Evolutionary conservation across 2,113 vertebrate species (phyloP).

Genomic region (Diphyllodes magnificus): DNA sequence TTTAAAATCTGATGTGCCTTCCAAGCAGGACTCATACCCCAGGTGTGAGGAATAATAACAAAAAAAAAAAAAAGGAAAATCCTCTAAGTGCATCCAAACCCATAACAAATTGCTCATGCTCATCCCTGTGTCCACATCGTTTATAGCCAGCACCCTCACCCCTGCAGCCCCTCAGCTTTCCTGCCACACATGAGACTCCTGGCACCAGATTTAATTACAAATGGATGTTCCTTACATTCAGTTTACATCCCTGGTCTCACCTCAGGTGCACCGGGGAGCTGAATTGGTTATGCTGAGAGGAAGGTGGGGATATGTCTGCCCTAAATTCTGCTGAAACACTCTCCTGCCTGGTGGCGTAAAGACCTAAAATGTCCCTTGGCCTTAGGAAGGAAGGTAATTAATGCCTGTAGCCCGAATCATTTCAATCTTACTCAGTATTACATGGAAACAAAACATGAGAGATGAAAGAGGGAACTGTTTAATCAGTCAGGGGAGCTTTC

Average conservation of each 20-base stretch:
- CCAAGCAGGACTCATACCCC: background rate
- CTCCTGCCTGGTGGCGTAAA: background rate
- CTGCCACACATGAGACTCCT: background rate
- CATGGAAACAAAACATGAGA: slow-evolving; percentile 30
- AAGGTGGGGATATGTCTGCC: background rate
- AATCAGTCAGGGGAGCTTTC: slow-evolving; percentile 7
- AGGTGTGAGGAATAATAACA: background rate
- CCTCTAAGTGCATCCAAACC: background rate
- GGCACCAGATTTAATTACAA: background rate
- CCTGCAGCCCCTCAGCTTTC: background rate
- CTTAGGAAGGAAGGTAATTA: slow-evolving; percentile 30
- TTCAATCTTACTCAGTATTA: slow-evolving; percentile 49
- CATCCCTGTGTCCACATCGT: rapidly evolving
- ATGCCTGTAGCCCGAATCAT: background rate
- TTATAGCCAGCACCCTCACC: background rate
- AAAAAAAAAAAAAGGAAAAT: background rate
- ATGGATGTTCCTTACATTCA: background rate
- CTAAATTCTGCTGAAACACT: slow-evolving; percentile 18
- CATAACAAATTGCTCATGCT: rapidly evolving
- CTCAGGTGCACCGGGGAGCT: background rate
- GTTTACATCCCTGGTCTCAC: background rate
- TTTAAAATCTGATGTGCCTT: background rate
- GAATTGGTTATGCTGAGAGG: background rate
- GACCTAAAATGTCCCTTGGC: slow-evolving; percentile 13
- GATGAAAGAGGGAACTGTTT: slow-evolving; percentile 47